phyloP scores from a whole-genome alignment of 2,888 invertebrate species.

The Apoda limacodes region DNA sequence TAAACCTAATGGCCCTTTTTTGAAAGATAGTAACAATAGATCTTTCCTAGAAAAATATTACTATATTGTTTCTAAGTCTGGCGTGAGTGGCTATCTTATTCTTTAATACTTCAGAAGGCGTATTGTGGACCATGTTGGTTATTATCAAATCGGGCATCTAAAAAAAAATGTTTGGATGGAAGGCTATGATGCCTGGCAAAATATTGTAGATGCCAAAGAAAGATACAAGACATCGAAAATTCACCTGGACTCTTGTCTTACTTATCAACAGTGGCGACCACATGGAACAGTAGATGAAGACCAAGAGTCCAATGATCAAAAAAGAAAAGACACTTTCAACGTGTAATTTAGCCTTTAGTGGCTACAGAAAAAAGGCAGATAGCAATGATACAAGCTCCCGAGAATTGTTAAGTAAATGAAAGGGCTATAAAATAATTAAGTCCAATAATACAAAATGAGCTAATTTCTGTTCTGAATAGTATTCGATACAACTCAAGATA shows the following conservation, averaged over 20 bases:
- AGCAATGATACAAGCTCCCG: slow-evolving; percentile 13
- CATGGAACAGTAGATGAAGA: slow-evolving; percentile 13
- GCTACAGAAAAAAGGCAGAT: slow-evolving; percentile 15
- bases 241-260: no score
- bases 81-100: no score
- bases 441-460: slow-evolving; percentile 16
- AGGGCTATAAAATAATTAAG: slow-evolving; percentile 16
- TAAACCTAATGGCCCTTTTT: no score
- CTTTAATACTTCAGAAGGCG: slow-evolving; percentile 14
- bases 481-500: slow-evolving; percentile 20
- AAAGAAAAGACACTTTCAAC: slow-evolving; percentile 14
- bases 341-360: slow-evolving; percentile 18
- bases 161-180: no score
- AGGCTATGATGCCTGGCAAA: slow-evolving; percentile 14
- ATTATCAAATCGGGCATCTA: slow-evolving; percentile 19
- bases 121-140: slow-evolving; percentile 17
- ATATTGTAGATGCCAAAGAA: slow-evolving; percentile 17
- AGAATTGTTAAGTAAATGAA: slow-evolving; percentile 13
- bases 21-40: no score
- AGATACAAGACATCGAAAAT: no score
- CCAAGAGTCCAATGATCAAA: no score
- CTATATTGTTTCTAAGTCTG: no score
- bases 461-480: slow-evolving; percentile 14
- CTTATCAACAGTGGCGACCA: no score
- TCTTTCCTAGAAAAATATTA: no score